Evolutionary conservation across 2,888 invertebrate genomes (phyloP).

Genomic region (Orthonychiurus folsomi): DNA sequence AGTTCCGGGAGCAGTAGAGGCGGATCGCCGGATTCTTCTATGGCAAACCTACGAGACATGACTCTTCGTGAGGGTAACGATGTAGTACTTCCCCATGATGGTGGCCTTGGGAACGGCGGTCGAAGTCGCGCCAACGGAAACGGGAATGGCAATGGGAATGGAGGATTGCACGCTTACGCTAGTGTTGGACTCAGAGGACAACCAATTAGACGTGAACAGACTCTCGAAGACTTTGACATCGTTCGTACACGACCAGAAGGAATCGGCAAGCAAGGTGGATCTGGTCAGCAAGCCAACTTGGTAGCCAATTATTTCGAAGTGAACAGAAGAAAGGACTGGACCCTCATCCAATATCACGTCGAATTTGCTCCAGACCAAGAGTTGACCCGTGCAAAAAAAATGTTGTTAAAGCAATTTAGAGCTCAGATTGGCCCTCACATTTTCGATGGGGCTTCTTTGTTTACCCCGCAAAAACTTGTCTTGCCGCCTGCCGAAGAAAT

Average conservation of each 20-base stretch:
- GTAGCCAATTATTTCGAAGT: no score
- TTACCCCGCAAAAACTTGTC: not conserved
- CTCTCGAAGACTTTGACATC: constrained; percentile 6
- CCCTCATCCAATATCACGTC: no score
- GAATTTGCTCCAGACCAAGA: constrained; percentile 4
- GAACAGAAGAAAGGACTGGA: constrained; percentile 47
- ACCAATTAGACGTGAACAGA: no score
- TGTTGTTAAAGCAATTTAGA: not conserved
- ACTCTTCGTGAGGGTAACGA: no score
- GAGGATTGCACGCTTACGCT: no score
- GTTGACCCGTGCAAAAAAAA: constrained; percentile 4
- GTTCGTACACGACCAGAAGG: constrained; percentile 11
- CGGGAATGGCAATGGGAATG: not conserved
- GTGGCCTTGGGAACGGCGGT: no score
- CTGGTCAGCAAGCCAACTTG: constrained; percentile 50
- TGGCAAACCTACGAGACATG: no score
- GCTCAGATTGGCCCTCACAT: no score
- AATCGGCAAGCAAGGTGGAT: constrained; percentile 44
- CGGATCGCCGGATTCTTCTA: no score
- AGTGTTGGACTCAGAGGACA: no score
- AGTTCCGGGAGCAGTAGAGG: no score
- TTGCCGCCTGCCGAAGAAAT: not conserved
- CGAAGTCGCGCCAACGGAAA: not conserved
- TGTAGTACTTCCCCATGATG: no score
- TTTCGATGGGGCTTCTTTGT: constrained; percentile 7